Evolutionary conservation across 2,113 vertebrate species (phyloP).

Genomic region (Spilogale gracilis): DNA sequence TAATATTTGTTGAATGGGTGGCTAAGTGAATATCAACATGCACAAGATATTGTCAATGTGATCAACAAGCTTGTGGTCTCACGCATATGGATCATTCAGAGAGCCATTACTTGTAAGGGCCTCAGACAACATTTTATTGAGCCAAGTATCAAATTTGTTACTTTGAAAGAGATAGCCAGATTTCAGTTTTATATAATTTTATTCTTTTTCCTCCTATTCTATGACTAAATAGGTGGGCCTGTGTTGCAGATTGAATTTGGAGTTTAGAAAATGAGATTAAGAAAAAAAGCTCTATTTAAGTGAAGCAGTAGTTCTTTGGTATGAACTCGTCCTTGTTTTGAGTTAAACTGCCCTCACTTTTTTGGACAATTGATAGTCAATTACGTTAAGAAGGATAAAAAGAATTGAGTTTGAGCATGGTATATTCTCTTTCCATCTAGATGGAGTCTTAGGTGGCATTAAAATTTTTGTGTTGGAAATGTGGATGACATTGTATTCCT

Average conservation of each 20-base stretch:
- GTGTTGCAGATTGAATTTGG: not conserved
- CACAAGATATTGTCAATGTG: not conserved
- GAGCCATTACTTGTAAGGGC: not conserved
- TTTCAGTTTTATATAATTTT: slow-evolving; percentile 30
- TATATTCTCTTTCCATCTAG: not conserved
- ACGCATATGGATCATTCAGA: not conserved
- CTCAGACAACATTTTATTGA: slow-evolving; percentile 9
- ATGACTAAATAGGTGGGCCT: not conserved
- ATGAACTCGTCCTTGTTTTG: not conserved
- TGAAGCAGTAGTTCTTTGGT: not conserved
- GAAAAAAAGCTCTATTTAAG: not conserved
- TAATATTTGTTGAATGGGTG: not conserved
- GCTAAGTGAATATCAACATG: not conserved
- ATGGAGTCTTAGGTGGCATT: not conserved
- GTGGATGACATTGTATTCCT: not conserved
- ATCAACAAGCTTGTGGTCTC: not conserved
- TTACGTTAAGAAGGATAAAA: not conserved
- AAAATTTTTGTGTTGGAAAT: slow-evolving; percentile 45
- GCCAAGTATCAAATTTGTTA: not conserved
- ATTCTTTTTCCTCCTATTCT: not conserved
- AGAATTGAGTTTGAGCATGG: not conserved
- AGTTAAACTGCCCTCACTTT: not conserved
- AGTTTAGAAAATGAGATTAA: slow-evolving; percentile 31
- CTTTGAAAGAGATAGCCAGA: not conserved
- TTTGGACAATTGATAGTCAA: not conserved